Evolutionary conservation across 2,888 invertebrate species (phyloP), one percentile per base, ranked within the genome.

Genomic region (Archips xylosteana): DNA sequence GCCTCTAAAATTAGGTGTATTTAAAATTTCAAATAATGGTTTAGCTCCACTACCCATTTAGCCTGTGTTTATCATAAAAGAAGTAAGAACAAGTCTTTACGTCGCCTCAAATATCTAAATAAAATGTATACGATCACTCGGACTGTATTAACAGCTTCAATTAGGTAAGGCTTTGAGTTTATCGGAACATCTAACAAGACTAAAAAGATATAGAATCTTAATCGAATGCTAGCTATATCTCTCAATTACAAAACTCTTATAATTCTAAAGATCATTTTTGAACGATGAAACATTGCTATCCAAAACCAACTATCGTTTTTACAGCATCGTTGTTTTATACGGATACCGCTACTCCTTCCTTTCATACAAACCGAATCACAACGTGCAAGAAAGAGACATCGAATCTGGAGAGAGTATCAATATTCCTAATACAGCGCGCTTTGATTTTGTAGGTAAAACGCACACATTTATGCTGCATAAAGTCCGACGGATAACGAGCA

Each of bases 111-210:
- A 39, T 39, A 39, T 39, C 39, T 39, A 39, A 4, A 3, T 39
- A 39, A 39, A 39, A 39, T 5, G 4, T 39, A 4, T 39, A 39
- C 39, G 6, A 39, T 1, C 39, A 0, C 39, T 39, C 39, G 39
- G 39, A 39, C 39, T 39, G 39, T 34, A 45, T 51, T 71, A 49
- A 51, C 49, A 36, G n/a, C 61, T 39, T 15, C 45, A 64, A 4
- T 42, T 45, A 36, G 10, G 39, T 68, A 73, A 68, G 67, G 67
- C 51, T 66, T 32, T n/a, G 60, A 8, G 47, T n/a, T 36, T 61
- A 71, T 57, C 51, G 3, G 36, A 10, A 54, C 32, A 65, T 39
- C n/a, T 63, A 63, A 63, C 32, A 8, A 32, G 63, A 63, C 63
- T 47, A 47, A 45, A 63, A 62, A 45, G n/a, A 61, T 12, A n/a